phyloP scores from a whole-genome alignment of 2,888 invertebrate species.

The Archaeoteleia sp. region DNA sequence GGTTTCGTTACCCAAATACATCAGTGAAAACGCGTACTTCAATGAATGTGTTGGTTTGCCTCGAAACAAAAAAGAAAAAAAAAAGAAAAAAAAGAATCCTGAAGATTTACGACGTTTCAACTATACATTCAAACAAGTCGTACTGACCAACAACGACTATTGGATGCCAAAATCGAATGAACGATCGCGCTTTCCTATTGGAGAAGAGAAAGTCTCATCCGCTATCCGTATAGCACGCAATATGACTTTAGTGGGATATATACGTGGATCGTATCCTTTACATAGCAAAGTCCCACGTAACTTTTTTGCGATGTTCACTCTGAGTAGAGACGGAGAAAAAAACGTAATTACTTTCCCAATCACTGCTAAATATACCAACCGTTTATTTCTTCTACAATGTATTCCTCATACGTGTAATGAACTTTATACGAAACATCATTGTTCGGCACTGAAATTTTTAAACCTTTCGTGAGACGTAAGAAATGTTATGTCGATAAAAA shows the following conservation, averaged over 20 bases:
- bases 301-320: neutral
- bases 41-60: conserved; percentile 5
- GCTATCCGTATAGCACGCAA: conserved; percentile 1
- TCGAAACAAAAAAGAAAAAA: conserved; percentile 10
- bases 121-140: conserved; percentile 7
- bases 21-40: conserved; percentile 24
- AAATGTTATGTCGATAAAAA: conserved; percentile 9
- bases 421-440: too few relatives aligned
- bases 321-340: too few relatives aligned
- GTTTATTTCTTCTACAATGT: too few relatives aligned
- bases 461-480: neutral
- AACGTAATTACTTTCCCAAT: too few relatives aligned
- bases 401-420: too few relatives aligned
- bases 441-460: too few relatives aligned
- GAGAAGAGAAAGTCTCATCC: conserved; percentile 46
- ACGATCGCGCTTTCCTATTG: conserved; percentile 35
- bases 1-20: conserved; percentile 17
- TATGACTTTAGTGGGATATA: conserved; percentile 4
- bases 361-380: too few relatives aligned
- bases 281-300: neutral
- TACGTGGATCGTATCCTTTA: neutral
- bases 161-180: conserved; percentile 41
- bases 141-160: conserved; percentile 14
- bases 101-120: conserved; percentile 36
- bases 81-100: neutral